Percentiles rank a stretch among this genome's conserved stretches.
Evolutionary conservation across 2,113 vertebrate genomes (phyloP).

Genomic region (Pogona vitticeps): DNA sequence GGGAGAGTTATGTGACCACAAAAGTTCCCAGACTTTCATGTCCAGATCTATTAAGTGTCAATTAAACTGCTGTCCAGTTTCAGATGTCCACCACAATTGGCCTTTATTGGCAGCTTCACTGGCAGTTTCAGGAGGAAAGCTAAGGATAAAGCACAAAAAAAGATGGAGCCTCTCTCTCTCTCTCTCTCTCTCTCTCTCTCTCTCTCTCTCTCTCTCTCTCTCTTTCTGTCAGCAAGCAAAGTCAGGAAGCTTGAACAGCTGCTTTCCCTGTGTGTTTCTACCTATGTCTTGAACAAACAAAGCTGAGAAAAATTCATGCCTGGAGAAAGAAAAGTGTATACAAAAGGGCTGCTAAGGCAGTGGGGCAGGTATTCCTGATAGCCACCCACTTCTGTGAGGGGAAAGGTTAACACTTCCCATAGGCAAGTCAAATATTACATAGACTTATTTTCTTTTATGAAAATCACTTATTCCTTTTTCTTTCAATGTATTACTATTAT

Average conservation of each 20-base stretch:
- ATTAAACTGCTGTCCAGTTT: constrained; percentile 53
- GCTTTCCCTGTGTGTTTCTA: neutral
- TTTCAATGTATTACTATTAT: neutral
- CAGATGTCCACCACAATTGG: constrained; percentile 41
- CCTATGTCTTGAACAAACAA: neutral
- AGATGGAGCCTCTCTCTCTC: neutral
- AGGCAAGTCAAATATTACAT: neutral
- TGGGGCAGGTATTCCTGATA: neutral
- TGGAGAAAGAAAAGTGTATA: neutral
- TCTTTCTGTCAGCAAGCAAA: neutral
- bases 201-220: neutral
- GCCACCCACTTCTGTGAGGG: neutral
- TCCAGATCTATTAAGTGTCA: constrained; percentile 38
- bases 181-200: neutral
- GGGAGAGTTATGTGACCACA: constrained; percentile 54
- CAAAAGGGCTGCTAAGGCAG: too few relatives aligned
- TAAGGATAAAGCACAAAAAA: constrained; percentile 3
- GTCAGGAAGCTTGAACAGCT: constrained; percentile 8
- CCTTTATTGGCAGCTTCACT: constrained; percentile 34
- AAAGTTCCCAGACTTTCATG: constrained; percentile 57
- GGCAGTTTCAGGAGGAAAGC: constrained; percentile 7
- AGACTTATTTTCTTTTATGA: too few relatives aligned
- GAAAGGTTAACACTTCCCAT: too few relatives aligned
- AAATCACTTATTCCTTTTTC: too few relatives aligned
- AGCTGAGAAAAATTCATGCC: neutral